Evolutionary conservation across 2,113 vertebrate species (phyloP).

Genomic region (Willisornis vidua): DNA sequence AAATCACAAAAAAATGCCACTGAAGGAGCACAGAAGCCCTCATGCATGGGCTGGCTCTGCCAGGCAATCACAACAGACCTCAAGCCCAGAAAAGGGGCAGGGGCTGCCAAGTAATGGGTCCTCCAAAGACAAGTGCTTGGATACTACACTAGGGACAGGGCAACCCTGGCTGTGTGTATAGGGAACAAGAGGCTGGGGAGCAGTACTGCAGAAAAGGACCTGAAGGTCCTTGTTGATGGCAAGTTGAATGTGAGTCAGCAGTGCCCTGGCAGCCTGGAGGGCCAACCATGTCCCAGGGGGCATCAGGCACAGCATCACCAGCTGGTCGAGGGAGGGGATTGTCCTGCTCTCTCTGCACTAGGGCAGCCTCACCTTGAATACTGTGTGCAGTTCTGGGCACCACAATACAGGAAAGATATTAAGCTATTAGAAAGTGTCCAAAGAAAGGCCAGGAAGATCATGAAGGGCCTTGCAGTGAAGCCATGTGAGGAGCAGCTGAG

Average conservation of each 20-base stretch:
- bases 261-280: background rate
- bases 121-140: background rate
- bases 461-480: background rate
- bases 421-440: background rate
- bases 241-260: background rate
- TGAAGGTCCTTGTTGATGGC: no score
- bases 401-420: background rate
- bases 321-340: accelerated
- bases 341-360: accelerated
- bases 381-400: background rate
- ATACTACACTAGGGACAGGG: background rate
- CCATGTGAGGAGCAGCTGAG: accelerated
- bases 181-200: background rate
- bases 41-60: background rate
- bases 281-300: accelerated
- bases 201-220: background rate
- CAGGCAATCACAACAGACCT: background rate
- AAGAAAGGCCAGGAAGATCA: background rate
- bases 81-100: accelerated
- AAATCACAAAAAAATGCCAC: background rate
- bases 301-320: background rate
- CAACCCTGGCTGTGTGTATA: background rate
- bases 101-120: accelerated
- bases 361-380: accelerated
- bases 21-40: background rate